Conservation (phyloP, 2,797 vertebrate species). For the Siniperca undulata region DNA sequence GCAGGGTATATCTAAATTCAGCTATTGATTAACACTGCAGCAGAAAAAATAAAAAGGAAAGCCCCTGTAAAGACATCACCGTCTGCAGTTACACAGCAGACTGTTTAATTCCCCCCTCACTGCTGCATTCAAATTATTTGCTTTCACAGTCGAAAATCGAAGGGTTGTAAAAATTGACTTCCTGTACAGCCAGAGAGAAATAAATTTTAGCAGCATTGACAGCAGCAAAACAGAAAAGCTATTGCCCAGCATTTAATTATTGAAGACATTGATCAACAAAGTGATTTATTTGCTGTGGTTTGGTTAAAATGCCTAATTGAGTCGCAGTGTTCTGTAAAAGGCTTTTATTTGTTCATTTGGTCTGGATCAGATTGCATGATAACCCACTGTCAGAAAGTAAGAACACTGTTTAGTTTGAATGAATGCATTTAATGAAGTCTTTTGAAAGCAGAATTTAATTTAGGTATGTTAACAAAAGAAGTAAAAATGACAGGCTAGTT, state of each 20-base stretch:
- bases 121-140: slow-evolving; percentile 87
- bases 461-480: slow-evolving; percentile 17
- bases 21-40: slow-evolving; percentile 78
- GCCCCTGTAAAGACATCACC: slow-evolving; percentile 70
- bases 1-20: slow-evolving; percentile 77
- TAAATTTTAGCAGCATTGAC: slow-evolving; percentile 87
- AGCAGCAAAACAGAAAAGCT: slow-evolving; percentile 87
- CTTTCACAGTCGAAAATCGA: slow-evolving; percentile 90
- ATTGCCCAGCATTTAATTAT: slow-evolving; percentile 92
- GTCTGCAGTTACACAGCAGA: slow-evolving; percentile 70
- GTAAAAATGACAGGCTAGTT: slow-evolving; percentile 20
- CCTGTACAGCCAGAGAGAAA: slow-evolving; percentile 87
- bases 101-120: slow-evolving; percentile 77
- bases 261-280: slow-evolving; percentile 88
- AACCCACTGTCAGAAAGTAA: slow-evolving; percentile 39
- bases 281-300: slow-evolving; percentile 86
- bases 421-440: slow-evolving; percentile 41
- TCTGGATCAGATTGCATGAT: slow-evolving; percentile 64
- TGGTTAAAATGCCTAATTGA: slow-evolving; percentile 85
- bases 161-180: slow-evolving; percentile 91
- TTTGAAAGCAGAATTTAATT: slow-evolving; percentile 48
- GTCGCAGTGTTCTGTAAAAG: slow-evolving; percentile 72
- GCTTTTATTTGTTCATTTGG: slow-evolving; percentile 81
- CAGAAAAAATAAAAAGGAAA: slow-evolving; percentile 56
- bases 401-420: slow-evolving; percentile 46